These are phyloP conservation scores for Oscheius myriophilus DNA, from an alignment of 2,888 invertebrate species.

Conservation along the genomic window DNA sequence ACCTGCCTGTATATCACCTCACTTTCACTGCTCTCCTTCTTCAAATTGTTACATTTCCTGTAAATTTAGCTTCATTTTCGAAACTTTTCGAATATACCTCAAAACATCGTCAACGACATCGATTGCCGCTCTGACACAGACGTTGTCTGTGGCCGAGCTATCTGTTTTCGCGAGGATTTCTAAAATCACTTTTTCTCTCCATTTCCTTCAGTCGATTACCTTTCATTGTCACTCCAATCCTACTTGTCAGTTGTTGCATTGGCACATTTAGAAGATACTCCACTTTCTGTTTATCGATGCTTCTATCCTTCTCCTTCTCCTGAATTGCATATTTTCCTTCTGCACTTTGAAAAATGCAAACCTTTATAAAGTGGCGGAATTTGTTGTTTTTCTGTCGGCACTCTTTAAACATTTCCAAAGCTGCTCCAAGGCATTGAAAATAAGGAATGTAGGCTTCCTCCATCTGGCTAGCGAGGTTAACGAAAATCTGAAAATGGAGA, in stretches of 20 bases:
- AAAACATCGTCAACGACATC: conserved; percentile 22
- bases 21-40: conserved; percentile 27
- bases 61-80: not conserved
- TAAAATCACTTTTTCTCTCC: not conserved
- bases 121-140: conserved; percentile 20
- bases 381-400: conserved; percentile 20
- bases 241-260: conserved; percentile 29
- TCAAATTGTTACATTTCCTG: conserved; percentile 33
- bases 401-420: conserved; percentile 28
- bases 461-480: conserved; percentile 16
- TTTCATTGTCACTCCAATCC: conserved; percentile 28
- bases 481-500: conserved; percentile 26
- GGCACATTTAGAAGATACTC: conserved; percentile 31
- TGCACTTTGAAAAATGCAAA: not conserved
- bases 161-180: conserved; percentile 25
- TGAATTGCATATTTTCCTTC: not conserved
- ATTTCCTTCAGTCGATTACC: conserved; percentile 1
- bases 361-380: conserved; percentile 21
- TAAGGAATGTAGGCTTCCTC: conserved; percentile 26
- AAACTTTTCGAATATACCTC: not conserved
- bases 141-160: conserved; percentile 14
- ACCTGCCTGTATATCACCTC: conserved; percentile 25
- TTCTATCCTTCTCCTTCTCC: conserved; percentile 31
- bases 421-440: conserved; percentile 25
- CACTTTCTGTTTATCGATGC: conserved; percentile 30